Conservation (phyloP, 2,888 invertebrate species). For the Resseliella maxima region DNA sequence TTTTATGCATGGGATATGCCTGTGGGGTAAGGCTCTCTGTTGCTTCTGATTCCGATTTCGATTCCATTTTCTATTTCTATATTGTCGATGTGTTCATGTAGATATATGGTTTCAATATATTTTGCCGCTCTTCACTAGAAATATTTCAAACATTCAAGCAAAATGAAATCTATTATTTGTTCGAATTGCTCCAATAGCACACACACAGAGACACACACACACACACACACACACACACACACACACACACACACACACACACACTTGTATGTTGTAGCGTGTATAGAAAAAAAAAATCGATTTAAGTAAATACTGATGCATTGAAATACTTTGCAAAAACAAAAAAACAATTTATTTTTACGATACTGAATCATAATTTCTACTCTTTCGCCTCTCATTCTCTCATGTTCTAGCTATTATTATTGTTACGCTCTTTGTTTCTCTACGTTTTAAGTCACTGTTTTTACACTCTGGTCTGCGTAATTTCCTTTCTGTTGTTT, state of each 20-base stretch:
- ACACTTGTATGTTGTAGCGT: too few species aligned
- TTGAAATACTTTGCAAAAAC: background rate
- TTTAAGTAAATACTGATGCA: slow-evolving; percentile 1
- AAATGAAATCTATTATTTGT: slow-evolving; percentile 35
- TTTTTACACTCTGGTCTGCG: background rate
- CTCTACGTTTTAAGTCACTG: background rate
- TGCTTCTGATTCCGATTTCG: background rate
- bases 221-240: background rate
- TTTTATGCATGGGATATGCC: slow-evolving; percentile 38
- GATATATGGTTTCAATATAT: background rate
- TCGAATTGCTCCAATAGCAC: slow-evolving; percentile 16
- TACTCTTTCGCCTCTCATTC: background rate
- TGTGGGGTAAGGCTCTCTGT: slow-evolving; percentile 1
- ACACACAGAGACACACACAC: background rate
- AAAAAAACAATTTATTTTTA: slow-evolving; percentile 53
- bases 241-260: background rate
- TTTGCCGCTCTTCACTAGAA: background rate
- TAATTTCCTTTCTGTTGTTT: background rate
- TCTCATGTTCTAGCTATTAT: slow-evolving; percentile 2
- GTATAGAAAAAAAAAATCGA: background rate
- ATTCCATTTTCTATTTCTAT: too few species aligned
- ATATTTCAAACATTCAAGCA: background rate
- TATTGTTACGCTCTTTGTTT: slow-evolving; percentile 2
- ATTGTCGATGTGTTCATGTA: background rate
- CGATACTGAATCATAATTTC: slow-evolving; percentile 47